A percentile compares a stretch with the other conserved stretches of the same genome.
phyloP scores from a whole-genome alignment of 2,888 invertebrate species.

The Branchellion lobata region DNA sequence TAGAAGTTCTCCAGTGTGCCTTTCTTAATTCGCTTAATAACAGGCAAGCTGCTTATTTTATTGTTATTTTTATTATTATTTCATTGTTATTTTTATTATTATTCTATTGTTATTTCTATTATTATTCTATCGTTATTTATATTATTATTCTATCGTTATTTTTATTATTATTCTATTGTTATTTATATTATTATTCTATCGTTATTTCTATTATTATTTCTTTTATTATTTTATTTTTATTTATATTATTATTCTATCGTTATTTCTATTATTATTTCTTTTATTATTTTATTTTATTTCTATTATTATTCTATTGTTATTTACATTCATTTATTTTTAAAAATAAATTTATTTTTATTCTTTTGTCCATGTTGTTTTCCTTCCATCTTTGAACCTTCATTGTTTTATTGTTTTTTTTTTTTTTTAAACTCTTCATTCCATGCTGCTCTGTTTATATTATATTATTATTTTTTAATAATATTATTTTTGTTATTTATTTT shows the following conservation, averaged over 20 bases:
- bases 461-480: background rate
- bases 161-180: slow-evolving; percentile 9
- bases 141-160: background rate
- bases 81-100: background rate
- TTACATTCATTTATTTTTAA: background rate
- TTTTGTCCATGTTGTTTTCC: background rate
- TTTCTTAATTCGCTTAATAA: too few species aligned
- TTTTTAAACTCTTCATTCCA: background rate
- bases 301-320: background rate
- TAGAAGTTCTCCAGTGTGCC: too few species aligned
- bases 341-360: background rate
- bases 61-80: background rate
- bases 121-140: background rate
- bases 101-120: background rate
- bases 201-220: background rate
- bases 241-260: background rate
- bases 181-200: background rate
- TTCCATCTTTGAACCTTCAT: background rate
- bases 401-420: background rate
- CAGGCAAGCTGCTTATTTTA: too few species aligned
- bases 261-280: background rate
- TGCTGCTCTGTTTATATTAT: background rate
- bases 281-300: background rate
- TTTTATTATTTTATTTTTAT: background rate
- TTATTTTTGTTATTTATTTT: background rate